phyloP scores from a whole-genome alignment of 2,113 vertebrate genomes.

The Trinectes maculatus region DNA sequence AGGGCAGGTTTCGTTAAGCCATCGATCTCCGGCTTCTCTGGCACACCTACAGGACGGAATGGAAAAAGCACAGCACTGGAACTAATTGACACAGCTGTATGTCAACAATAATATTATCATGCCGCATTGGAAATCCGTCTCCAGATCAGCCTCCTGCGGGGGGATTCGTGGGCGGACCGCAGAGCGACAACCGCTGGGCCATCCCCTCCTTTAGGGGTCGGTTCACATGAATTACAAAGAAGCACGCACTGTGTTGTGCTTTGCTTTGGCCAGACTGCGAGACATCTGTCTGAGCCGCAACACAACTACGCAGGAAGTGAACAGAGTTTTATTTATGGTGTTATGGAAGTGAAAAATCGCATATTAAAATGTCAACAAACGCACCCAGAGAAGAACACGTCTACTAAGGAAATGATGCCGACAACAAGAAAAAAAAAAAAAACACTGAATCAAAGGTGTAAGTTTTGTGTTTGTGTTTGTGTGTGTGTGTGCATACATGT shows the following conservation, averaged over 20 bases:
- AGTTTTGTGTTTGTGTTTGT: not conserved
- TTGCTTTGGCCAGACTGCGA: not conserved
- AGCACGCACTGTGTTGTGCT: not conserved
- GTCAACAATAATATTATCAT: slow-evolving; percentile 46
- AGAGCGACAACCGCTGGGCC: slow-evolving; percentile 5
- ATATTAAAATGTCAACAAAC: slow-evolving; percentile 4
- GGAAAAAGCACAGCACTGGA: slow-evolving; percentile 26
- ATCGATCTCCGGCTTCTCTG: slow-evolving; percentile 94
- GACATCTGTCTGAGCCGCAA: not conserved
- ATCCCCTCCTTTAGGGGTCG: not conserved
- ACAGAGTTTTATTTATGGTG: slow-evolving; percentile 1
- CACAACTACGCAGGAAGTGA: not conserved
- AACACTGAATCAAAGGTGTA: too few relatives aligned
- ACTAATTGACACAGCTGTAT: slow-evolving; percentile 31
- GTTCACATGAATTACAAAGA: slow-evolving; percentile 25
- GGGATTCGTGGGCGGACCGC: slow-evolving; percentile 31
- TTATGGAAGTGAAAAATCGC: slow-evolving; percentile 11
- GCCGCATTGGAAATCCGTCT: slow-evolving; percentile 34
- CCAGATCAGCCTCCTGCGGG: slow-evolving; percentile 30
- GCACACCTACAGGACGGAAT: slow-evolving; percentile 86
- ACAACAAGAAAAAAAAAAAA: not conserved
- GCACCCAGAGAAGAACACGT: too few relatives aligned
- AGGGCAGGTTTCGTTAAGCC: slow-evolving; percentile 92
- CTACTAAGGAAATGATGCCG: not conserved
- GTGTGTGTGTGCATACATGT: slow-evolving; percentile 1